Conservation (phyloP, 2,888 invertebrate species). For the Hypomecis atomaria region DNA sequence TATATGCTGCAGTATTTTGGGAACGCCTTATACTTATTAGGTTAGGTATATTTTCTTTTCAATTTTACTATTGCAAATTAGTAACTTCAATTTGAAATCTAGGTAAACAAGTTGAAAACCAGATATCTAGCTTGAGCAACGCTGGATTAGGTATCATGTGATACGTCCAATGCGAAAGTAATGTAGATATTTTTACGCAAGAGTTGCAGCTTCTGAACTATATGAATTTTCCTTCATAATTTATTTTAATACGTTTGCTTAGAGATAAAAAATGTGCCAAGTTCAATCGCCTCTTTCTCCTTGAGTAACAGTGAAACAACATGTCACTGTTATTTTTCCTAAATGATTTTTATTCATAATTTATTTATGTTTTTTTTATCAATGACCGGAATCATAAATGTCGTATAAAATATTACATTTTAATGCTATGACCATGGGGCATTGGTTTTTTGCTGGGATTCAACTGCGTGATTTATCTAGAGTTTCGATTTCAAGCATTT, state of each 20-base stretch:
- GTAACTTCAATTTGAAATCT: too few species aligned
- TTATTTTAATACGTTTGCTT: not conserved
- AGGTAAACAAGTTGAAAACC: too few species aligned
- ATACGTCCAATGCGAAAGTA: not conserved
- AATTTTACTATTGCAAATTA: too few species aligned
- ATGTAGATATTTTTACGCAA: not conserved
- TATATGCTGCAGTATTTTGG: too few species aligned
- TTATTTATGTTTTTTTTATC: not conserved
- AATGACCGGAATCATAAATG: too few species aligned
- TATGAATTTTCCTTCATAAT: not conserved
- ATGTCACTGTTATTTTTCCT: not conserved
- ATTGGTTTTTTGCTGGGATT: too few species aligned
- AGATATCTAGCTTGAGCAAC: not conserved
- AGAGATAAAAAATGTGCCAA: slow-evolving; percentile 3
- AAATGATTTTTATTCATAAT: not conserved
- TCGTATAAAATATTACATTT: too few species aligned
- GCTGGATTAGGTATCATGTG: not conserved
- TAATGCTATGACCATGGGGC: too few species aligned
- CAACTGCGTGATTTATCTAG: too few species aligned
- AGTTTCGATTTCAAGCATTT: too few species aligned
- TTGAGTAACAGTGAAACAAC: not conserved
- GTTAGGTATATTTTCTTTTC: too few species aligned
- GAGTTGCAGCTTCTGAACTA: not conserved
- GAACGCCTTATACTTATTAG: too few species aligned
- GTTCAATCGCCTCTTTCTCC: slow-evolving; percentile 8